A percentile compares a stretch with the other conserved stretches of the same genome.
phyloP scores from a whole-genome alignment of 2,888 invertebrate genomes.

The Sinopyrophorus schimmeli region DNA sequence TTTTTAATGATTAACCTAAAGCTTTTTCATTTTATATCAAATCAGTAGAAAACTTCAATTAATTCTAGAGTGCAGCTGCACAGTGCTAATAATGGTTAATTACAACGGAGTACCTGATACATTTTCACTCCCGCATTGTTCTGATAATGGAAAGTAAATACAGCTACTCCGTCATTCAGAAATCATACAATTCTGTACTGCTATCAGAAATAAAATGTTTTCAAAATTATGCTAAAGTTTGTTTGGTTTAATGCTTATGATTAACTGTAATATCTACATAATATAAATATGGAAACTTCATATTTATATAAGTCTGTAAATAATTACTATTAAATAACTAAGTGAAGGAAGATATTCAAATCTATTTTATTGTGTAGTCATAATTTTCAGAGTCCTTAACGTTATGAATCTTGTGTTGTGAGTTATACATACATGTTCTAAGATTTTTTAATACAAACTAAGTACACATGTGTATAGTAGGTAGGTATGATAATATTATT shows the following conservation, averaged over 20 bases:
- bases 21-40: neutral
- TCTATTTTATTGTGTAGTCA: no score
- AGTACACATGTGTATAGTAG: no score
- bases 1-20: neutral
- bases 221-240: conserved; percentile 15
- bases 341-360: no score
- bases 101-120: conserved; percentile 18
- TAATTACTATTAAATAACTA: no score
- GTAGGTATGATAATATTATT: no score
- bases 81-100: conserved; percentile 16
- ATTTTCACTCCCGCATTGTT: conserved; percentile 24
- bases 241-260: conserved; percentile 26
- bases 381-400: no score
- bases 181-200: conserved; percentile 20
- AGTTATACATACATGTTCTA: no score
- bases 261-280: no score
- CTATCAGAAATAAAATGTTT: conserved; percentile 12
- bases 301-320: no score
- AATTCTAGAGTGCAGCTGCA: conserved; percentile 12
- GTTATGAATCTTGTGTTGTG: no score
- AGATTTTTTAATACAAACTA: no score
- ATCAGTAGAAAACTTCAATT: conserved; percentile 4
- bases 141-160: conserved; percentile 29
- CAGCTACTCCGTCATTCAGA: conserved; percentile 24
- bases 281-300: no score